Base-by-base conservation (phyloP, 2,888 invertebrate genomes). In the Tetanocera ferruginea region DNA sequence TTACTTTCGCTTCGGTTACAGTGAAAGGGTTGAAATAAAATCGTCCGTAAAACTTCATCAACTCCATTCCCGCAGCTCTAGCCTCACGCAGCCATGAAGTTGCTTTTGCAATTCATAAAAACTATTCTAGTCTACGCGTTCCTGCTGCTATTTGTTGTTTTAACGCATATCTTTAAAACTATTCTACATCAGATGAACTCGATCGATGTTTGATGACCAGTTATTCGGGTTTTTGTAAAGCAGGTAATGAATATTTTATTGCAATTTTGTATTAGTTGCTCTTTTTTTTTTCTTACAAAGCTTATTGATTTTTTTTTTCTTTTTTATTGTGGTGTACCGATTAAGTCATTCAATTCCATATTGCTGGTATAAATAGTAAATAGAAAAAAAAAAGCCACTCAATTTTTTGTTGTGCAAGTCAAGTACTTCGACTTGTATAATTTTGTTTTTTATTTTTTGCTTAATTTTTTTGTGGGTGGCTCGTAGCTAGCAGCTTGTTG, bases 71-170 rank as follows among this genome's bases (percentile, higher is more conserved):
- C 6, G 11, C 62, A 17, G 11, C 62, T 23, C 5, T 31, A 55
- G n/a, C 34, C n/a, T 5, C 19, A 1, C 31, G 37, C 60, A n/a
- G 55, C 62, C 51, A 85, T 86, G 84, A 83, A 82, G 76, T 79
- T 80, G 70, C 5, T 86, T 17, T 67, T 86, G 76, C 49, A 82
- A 64, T 37, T 82, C 6, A 9, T 86, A 0, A 82, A 83, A 69
- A 82, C 79, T 6, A 37, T 82, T 9, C 6, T 85, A 25, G 83
- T 83, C 28, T 83, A 85, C 66, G 82, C 82, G 5, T 86, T 86
- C 55, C 84, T 86, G 3, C n/a, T 79, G 51, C 17, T 84, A 17
- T 84, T 83, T 9, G 78, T 80, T 4, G 37, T 86, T 66, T 62
- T 86, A 71, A 79, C 79, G 9, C 81, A 81, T n/a, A 76, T 84